Conservation (phyloP, 1,140 invertebrate species). For the Drosophila bocqueti region DNA sequence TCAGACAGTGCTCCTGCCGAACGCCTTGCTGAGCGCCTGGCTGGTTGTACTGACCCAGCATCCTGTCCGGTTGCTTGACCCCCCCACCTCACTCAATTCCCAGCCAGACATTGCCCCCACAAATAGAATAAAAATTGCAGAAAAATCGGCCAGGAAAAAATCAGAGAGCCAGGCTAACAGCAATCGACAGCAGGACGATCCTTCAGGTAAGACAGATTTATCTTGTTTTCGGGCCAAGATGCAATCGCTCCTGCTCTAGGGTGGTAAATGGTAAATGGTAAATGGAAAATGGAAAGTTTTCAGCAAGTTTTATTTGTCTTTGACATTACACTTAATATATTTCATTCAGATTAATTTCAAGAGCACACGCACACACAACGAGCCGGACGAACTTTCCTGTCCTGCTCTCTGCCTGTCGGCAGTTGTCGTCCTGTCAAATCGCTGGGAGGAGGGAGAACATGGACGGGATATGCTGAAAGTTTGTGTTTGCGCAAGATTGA, state of each 20-base stretch:
- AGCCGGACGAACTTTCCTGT: slow-evolving; percentile 6
- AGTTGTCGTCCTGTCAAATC: slow-evolving; percentile 42
- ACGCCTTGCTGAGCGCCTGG: slow-evolving; percentile 33
- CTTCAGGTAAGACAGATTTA: slow-evolving; percentile 9
- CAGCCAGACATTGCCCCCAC: not conserved
- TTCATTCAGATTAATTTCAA: slow-evolving; percentile 56
- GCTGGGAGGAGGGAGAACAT: slow-evolving; percentile 8
- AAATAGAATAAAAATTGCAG: slow-evolving; percentile 3
- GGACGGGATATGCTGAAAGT: slow-evolving; percentile 23
- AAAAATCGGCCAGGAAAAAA: slow-evolving; percentile 34
- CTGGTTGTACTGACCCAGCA: not conserved
- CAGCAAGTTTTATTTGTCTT: slow-evolving; percentile 53
- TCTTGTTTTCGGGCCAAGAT: slow-evolving; percentile 22
- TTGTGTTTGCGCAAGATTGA: slow-evolving; percentile 33
- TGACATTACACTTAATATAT: slow-evolving; percentile 54
- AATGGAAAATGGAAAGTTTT: slow-evolving; percentile 25
- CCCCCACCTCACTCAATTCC: not conserved
- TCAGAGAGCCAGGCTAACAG: slow-evolving; percentile 41
- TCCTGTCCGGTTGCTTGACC: not conserved
- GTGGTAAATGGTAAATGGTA: not conserved
- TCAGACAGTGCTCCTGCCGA: slow-evolving; percentile 4
- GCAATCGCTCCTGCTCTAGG: slow-evolving; percentile 18
- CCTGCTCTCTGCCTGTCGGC: slow-evolving; percentile 21
- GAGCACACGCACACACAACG: slow-evolving; percentile 28
- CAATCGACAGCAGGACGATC: slow-evolving; percentile 4